Conservation (phyloP, 2,113 vertebrate genomes). For the Lepus americanus region DNA sequence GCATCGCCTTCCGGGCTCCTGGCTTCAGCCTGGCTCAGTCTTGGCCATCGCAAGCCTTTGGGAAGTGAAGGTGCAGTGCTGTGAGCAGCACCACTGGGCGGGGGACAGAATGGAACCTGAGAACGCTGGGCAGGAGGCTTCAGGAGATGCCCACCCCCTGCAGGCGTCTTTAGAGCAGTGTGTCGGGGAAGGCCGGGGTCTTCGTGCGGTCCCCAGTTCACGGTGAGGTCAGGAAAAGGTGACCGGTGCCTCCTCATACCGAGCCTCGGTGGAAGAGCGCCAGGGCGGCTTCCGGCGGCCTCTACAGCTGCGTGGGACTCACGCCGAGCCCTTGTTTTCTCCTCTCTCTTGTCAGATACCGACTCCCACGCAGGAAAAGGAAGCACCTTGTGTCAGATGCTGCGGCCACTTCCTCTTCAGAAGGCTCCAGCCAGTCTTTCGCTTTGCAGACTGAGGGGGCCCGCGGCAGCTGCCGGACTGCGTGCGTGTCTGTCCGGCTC, state of each 20-base stretch:
- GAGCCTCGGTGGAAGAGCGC: not conserved
- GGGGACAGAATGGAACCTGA: not conserved
- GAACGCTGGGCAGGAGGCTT: not conserved
- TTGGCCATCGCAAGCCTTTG: too few species aligned
- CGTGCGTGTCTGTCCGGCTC: not conserved
- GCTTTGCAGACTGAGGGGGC: slow-evolving; percentile 69
- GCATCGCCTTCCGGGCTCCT: too few species aligned
- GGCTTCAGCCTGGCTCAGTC: too few species aligned
- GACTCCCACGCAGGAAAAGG: slow-evolving; percentile 90
- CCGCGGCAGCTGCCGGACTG: slow-evolving; percentile 33
- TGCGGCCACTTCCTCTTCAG: slow-evolving; percentile 88
- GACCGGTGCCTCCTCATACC: not conserved
- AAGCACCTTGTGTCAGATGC: slow-evolving; percentile 86
- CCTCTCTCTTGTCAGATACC: slow-evolving; percentile 81
- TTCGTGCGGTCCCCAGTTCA: too few species aligned
- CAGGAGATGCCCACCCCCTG: not conserved
- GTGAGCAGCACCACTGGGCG: not conserved
- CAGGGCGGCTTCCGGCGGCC: slow-evolving; percentile 43
- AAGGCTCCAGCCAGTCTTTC: slow-evolving; percentile 72
- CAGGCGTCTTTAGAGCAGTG: not conserved
- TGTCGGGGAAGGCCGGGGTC: not conserved
- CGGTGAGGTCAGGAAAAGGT: not conserved
- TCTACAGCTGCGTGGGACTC: slow-evolving; percentile 62
- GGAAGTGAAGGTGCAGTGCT: not conserved
- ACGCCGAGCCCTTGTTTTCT: slow-evolving; percentile 68